Percentiles rank a stretch among this genome's conserved stretches.
These are phyloP conservation scores for Leistus spinibarbis DNA, from an alignment of 2,888 invertebrate species.

Conservation along the genomic window DNA sequence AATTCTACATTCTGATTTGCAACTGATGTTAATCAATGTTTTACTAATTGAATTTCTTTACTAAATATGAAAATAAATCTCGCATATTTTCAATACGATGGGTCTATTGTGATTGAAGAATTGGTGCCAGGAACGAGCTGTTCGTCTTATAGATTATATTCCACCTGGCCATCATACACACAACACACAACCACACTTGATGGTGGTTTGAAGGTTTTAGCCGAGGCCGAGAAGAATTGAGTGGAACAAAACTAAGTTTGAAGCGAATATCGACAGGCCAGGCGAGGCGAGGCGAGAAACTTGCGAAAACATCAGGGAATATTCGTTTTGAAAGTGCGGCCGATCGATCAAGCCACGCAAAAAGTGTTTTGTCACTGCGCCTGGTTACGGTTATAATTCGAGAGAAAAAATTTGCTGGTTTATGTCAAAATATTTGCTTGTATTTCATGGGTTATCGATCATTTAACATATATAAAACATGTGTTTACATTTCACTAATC, in stretches of 20 bases:
- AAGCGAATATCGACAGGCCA: background rate
- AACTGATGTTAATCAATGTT: no score
- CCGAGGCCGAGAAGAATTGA: background rate
- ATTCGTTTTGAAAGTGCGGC: background rate
- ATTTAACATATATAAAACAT: background rate
- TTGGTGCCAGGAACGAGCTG: slow-evolving; percentile 30
- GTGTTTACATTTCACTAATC: background rate
- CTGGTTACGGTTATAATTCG: background rate
- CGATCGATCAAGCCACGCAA: slow-evolving; percentile 26
- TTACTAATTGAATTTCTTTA: background rate
- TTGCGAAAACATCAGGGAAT: slow-evolving; percentile 8
- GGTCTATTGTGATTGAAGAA: background rate
- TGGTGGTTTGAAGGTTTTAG: background rate
- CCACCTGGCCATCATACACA: slow-evolving; percentile 19
- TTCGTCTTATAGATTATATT: slow-evolving; percentile 32
- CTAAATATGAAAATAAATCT: background rate
- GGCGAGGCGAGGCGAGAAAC: no score
- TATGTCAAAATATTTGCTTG: slow-evolving; percentile 3
- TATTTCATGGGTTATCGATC: slow-evolving; percentile 1
- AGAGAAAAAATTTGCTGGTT: background rate
- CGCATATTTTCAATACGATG: background rate
- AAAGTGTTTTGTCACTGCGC: slow-evolving; percentile 29
- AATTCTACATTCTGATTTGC: no score
- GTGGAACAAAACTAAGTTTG: background rate
- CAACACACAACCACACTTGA: background rate